Percentiles rank a stretch among this genome's conserved stretches.
Conservation (phyloP, 2,888 invertebrate genomes). For the Eupeodes latifasciatus region DNA sequence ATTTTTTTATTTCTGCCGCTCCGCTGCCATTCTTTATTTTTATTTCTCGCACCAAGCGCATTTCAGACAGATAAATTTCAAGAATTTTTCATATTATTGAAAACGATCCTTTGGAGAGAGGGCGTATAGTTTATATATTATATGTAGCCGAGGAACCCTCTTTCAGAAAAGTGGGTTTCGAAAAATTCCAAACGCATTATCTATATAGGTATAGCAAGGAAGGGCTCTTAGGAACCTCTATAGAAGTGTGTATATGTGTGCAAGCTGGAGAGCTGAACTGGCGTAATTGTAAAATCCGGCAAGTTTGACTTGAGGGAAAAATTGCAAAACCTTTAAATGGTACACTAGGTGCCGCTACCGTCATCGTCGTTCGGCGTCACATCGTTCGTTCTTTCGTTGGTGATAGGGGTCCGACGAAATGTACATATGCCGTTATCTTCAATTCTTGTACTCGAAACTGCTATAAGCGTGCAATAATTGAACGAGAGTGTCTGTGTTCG, state of each 20-base stretch:
- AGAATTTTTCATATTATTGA: conserved; percentile 76
- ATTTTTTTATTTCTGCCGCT: conserved; percentile 24
- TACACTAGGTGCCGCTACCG: not conserved
- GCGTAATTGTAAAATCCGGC: conserved; percentile 27
- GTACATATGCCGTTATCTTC: conserved; percentile 11
- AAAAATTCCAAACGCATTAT: conserved; percentile 61
- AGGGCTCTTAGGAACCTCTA: conserved; percentile 40
- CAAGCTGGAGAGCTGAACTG: conserved; percentile 5
- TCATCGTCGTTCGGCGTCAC: not conserved
- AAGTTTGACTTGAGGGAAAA: conserved; percentile 35
- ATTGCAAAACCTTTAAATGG: conserved; percentile 26
- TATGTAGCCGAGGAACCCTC: not conserved
- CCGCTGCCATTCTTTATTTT: conserved; percentile 72
- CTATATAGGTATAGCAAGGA: too few species aligned
- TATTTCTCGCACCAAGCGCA: conserved; percentile 69
- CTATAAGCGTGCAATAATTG: conserved; percentile 49
- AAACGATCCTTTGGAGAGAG: conserved; percentile 56
- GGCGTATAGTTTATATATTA: not conserved
- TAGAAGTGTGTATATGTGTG: conserved; percentile 6
- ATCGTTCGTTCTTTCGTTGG: not conserved
- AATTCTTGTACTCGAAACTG: conserved; percentile 20
- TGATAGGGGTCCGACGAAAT: conserved; percentile 35
- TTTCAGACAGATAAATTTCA: conserved; percentile 76
- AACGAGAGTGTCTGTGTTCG: conserved; percentile 27
- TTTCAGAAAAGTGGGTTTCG: conserved; percentile 15